Percentiles rank a stretch among this genome's conserved stretches.
Conservation (phyloP, 2,888 invertebrate genomes). For the Agriopis marginaria region DNA sequence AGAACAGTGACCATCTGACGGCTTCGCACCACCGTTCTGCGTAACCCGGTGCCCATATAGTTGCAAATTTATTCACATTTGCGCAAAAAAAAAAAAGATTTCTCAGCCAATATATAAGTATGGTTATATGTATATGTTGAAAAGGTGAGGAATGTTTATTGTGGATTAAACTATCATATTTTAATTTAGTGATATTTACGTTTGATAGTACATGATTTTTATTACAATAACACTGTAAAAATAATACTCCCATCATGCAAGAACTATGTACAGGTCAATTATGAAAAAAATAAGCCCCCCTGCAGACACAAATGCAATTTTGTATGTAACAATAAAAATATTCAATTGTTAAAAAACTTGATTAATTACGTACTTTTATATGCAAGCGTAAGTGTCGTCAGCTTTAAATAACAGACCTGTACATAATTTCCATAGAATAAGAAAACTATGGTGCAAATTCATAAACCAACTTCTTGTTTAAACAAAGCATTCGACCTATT, state of each 20-base stretch:
- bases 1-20: too few relatives aligned
- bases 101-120: too few relatives aligned
- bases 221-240: background rate
- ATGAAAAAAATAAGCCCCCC: background rate
- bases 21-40: too few relatives aligned
- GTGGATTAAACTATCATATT: background rate
- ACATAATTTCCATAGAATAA: background rate
- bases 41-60: too few relatives aligned
- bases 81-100: too few relatives aligned
- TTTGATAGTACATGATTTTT: background rate
- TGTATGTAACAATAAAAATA: background rate
- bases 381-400: background rate
- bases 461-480: background rate
- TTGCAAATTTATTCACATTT: too few relatives aligned
- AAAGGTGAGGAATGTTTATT: background rate
- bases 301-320: too few relatives aligned
- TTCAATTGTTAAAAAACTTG: background rate
- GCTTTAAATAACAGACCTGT: background rate
- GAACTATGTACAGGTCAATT: constrained; percentile 1
- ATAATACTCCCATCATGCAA: constrained; percentile 3
- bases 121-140: background rate
- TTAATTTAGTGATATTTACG: constrained; percentile 8
- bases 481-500: constrained; percentile 15
- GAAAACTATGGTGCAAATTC: background rate
- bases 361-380: too few relatives aligned